These are phyloP conservation scores for Perithous albicinctus DNA, from an alignment of 2,888 invertebrate genomes.

Conservation along the genomic window DNA sequence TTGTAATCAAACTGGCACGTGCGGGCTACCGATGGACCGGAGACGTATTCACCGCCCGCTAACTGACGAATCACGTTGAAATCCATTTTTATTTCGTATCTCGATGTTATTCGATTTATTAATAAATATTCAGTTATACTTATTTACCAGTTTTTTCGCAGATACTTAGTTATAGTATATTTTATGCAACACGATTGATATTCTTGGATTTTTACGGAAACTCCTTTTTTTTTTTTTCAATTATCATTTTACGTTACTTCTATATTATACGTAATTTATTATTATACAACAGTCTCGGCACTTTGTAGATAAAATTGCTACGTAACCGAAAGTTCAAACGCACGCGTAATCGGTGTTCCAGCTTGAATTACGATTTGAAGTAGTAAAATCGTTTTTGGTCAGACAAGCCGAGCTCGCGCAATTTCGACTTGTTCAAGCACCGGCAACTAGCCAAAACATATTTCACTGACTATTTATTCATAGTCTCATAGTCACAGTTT, in stretches of 20 bases:
- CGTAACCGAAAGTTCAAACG: background rate
- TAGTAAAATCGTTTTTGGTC: constrained; percentile 46
- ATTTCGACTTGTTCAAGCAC: background rate
- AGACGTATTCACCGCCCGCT: constrained; percentile 42
- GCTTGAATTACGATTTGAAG: constrained; percentile 28
- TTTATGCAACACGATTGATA: background rate
- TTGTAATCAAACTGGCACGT: constrained; percentile 36
- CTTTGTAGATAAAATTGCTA: background rate
- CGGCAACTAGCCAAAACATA: background rate
- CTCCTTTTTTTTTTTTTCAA: background rate
- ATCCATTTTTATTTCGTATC: constrained; percentile 59
- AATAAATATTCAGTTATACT: background rate
- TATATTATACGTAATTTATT: background rate
- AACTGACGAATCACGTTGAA: constrained; percentile 61
- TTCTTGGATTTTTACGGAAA: background rate
- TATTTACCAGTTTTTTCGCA: too few species aligned
- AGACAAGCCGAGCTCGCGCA: constrained; percentile 5
- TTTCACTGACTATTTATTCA: background rate
- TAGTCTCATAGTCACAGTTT: background rate
- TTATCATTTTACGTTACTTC: background rate
- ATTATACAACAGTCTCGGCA: background rate
- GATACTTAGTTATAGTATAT: background rate
- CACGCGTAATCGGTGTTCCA: background rate
- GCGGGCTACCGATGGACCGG: constrained; percentile 19
- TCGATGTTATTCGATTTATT: background rate